Percentiles rank a stretch among this genome's conserved stretches.
These are phyloP conservation scores for Crotalus horridus DNA, from an alignment of 2,113 vertebrate species.

Conservation along the genomic window DNA sequence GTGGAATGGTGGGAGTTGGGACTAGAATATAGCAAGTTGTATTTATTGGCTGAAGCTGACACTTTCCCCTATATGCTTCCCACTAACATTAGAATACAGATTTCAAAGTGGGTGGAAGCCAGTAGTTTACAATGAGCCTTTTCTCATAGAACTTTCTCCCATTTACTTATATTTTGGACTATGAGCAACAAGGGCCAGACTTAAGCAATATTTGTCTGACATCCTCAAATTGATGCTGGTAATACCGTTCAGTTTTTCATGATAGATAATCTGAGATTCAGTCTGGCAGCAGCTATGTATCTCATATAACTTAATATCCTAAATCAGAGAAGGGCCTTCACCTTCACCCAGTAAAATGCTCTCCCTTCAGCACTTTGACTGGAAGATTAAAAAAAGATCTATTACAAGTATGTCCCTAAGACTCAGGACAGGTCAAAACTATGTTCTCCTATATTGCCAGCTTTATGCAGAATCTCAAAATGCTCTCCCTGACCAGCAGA, in stretches of 20 bases:
- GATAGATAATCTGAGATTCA: neutral
- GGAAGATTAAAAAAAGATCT: neutral
- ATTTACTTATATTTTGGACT: neutral
- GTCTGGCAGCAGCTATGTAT: neutral
- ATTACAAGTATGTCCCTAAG: neutral
- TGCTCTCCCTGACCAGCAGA: neutral
- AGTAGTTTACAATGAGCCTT: neutral
- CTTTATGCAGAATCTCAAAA: neutral
- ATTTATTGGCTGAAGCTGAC: neutral
- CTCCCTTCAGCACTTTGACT: neutral
- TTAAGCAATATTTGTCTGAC: neutral
- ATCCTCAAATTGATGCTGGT: neutral
- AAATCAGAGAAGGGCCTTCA: neutral
- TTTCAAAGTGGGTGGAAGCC: neutral
- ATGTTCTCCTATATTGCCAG: neutral
- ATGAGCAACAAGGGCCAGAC: neutral
- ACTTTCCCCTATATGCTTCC: neutral
- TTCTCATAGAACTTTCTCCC: neutral
- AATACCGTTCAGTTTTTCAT: neutral
- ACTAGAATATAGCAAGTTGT: neutral
- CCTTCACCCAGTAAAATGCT: neutral
- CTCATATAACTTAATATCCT: neutral
- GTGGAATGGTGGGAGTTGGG: neutral
- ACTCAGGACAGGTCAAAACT: neutral
- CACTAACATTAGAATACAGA: neutral